Conservation (phyloP, 1,140 invertebrate genomes). For the Euglossa dilemma region DNA sequence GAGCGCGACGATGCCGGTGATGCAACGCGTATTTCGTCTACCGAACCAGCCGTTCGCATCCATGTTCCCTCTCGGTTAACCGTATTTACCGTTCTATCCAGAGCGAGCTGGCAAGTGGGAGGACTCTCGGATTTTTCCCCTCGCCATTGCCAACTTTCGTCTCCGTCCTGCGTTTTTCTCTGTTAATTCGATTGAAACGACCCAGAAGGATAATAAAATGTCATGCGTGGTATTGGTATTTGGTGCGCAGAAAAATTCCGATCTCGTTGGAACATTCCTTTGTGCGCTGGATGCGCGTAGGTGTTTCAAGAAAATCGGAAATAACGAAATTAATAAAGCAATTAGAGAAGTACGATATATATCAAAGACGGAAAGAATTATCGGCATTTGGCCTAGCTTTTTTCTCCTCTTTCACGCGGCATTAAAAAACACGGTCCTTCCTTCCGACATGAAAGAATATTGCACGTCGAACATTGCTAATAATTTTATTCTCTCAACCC, state of each 20-base stretch:
- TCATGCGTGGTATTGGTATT: no score
- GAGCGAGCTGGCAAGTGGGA: background rate
- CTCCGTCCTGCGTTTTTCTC: background rate
- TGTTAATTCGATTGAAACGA: background rate
- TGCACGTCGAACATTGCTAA: background rate
- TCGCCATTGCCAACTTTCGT: background rate
- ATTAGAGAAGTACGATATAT: background rate
- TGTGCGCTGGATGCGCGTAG: background rate
- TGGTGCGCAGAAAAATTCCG: background rate
- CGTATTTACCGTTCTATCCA: no score
- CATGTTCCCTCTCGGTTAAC: background rate
- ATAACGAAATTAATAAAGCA: conserved; percentile 15
- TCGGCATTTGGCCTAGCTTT: conserved; percentile 33
- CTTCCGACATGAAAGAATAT: background rate
- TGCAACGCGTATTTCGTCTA: background rate
- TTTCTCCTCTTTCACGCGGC: background rate
- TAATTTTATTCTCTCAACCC: background rate
- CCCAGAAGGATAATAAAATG: no score
- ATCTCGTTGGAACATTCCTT: background rate
- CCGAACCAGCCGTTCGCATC: background rate
- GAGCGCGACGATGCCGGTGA: background rate
- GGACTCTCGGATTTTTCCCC: no score
- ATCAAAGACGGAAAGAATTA: background rate
- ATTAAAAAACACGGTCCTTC: background rate
- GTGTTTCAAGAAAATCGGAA: background rate